phyloP scores from a whole-genome alignment of 2,888 invertebrate genomes.

The Drosophila kuntzei region DNA sequence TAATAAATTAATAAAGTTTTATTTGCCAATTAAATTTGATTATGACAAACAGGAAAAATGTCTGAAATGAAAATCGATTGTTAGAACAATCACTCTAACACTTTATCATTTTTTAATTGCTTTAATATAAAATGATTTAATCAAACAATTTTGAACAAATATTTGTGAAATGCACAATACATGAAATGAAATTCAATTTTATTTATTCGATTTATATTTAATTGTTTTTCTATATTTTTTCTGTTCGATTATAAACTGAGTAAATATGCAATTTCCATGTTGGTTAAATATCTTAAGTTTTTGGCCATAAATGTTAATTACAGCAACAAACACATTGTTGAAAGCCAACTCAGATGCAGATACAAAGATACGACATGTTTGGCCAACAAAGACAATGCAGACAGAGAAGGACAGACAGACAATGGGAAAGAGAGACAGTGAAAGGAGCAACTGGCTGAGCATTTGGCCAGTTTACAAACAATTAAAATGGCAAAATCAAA shows the following conservation, averaged over 20 bases:
- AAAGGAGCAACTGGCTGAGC: conserved; percentile 53
- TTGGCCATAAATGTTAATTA: conserved; percentile 73
- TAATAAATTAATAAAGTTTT: neutral
- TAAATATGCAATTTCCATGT: conserved; percentile 3
- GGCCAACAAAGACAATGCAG: conserved; percentile 62
- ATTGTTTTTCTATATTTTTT: neutral
- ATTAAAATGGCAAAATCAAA: conserved; percentile 80
- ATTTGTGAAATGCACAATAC: neutral
- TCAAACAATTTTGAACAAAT: neutral
- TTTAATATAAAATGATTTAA: conserved; percentile 5
- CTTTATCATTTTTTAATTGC: conserved; percentile 1
- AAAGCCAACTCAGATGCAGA: conserved; percentile 57
- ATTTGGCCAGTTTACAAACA: conserved; percentile 68
- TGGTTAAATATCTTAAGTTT: conserved; percentile 42
- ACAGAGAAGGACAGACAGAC: conserved; percentile 19
- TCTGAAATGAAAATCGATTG: neutral
- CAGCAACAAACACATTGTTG: conserved; percentile 41
- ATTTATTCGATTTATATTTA: neutral
- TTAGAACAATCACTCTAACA: neutral
- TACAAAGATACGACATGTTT: conserved; percentile 74
- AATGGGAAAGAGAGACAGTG: conserved; percentile 24
- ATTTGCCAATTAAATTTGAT: conserved; percentile 5
- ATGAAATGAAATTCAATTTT: neutral
- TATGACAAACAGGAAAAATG: neutral
- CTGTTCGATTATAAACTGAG: neutral